A percentile compares a stretch with the other conserved stretches of the same genome.
Evolutionary conservation across 2,888 invertebrate genomes (phyloP).

Genomic region (Aspidiotus destructor): DNA sequence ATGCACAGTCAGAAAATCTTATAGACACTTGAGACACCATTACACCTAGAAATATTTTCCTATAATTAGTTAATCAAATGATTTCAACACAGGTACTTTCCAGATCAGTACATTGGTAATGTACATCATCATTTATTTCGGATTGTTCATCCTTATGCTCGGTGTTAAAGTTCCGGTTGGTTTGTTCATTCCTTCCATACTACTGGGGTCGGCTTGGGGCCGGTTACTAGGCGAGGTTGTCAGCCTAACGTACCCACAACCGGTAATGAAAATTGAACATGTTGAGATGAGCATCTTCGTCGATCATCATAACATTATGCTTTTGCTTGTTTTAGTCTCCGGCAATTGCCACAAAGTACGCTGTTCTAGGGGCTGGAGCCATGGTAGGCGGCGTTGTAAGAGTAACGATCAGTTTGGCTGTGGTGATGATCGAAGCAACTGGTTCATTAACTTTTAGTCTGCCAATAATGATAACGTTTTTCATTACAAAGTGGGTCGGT

Average conservation of each 20-base stretch:
- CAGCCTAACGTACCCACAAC: constrained; percentile 39
- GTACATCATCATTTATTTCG: constrained; percentile 49
- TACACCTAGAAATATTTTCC: too few species aligned
- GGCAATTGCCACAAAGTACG: constrained; percentile 50
- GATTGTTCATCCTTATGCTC: constrained; percentile 53
- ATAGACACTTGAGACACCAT: too few species aligned
- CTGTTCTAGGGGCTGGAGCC: constrained; percentile 53
- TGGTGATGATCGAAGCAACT: constrained; percentile 56
- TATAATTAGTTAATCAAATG: too few species aligned
- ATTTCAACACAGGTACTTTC: constrained; percentile 39
- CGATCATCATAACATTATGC: neutral
- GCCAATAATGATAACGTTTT: constrained; percentile 53
- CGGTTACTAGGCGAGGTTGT: constrained; percentile 48
- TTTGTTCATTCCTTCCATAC: constrained; percentile 52
- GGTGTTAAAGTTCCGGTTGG: constrained; percentile 53
- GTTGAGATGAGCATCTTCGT: constrained; percentile 2
- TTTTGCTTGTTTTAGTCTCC: constrained; percentile 36
- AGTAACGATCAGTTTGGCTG: constrained; percentile 55
- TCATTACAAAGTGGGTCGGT: constrained; percentile 57
- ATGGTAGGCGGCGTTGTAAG: constrained; percentile 52
- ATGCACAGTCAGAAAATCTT: too few species aligned
- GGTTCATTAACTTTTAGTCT: constrained; percentile 53
- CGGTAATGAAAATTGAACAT: constrained; percentile 35
- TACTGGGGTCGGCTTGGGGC: constrained; percentile 57
- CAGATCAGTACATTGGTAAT: constrained; percentile 43